A percentile compares a stretch with the other conserved stretches of the same genome.
Evolutionary conservation across 2,113 vertebrate genomes (phyloP).

Genomic region (Microcebus murinus): DNA sequence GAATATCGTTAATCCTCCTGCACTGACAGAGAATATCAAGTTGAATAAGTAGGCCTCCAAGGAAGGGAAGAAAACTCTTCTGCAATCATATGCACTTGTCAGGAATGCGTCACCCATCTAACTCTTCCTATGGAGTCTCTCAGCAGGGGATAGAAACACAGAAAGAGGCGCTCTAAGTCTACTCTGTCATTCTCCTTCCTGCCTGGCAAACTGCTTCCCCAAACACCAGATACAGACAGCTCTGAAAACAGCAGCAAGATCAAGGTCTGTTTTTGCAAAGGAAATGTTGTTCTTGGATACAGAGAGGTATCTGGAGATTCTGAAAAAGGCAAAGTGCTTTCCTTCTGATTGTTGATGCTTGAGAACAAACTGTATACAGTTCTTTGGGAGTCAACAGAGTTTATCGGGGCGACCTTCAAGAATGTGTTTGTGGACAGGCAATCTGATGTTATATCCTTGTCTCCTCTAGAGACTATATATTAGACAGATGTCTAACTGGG

Average conservation of each 20-base stretch:
- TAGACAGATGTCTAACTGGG: not conserved
- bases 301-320: not conserved
- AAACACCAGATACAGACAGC: not conserved
- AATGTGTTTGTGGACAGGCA: not conserved
- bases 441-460: accelerated
- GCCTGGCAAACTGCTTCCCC: not conserved
- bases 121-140: not conserved
- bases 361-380: accelerated
- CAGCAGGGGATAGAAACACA: not conserved
- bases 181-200: not conserved
- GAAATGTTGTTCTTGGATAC: not conserved
- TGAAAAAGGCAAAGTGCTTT: not conserved
- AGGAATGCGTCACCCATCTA: not conserved
- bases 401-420: not conserved
- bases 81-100: accelerated
- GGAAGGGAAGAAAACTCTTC: not conserved
- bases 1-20: not conserved
- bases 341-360: not conserved
- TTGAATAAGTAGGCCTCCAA: not conserved
- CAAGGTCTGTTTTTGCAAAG: not conserved
- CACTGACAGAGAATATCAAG: not conserved
- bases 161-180: not conserved
- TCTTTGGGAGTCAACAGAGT: too few relatives aligned
- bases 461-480: not conserved
- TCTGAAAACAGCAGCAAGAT: too few relatives aligned